Base-by-base conservation (phyloP, 2,113 vertebrate genomes). In the Ceyx cyanopectus region DNA sequence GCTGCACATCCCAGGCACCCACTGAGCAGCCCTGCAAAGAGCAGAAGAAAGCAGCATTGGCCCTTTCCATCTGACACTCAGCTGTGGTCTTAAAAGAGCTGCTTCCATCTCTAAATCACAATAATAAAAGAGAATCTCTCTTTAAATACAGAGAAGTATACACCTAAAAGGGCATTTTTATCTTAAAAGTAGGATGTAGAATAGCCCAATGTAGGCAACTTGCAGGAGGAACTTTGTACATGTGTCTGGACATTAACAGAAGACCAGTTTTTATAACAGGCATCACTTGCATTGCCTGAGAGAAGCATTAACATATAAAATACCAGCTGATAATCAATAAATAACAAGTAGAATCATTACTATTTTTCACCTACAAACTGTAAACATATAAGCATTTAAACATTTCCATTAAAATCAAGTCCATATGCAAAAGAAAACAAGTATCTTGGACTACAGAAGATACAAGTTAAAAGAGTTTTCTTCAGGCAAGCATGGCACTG, bases 1-100 rank as follows among this genome's bases (percentile, higher is more conserved):
- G 48, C 53, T 2, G 0, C 66, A 12, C 8, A 2, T 4, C 54
- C 57, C 65, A 0, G 0, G 54, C 46, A 81, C 4, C 4, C n/a
- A 21, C 41, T 1, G 7, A n/a, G 34, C 67, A 40, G 4, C 37
- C 1, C 0, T 1, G 45, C n/a, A 29, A 22, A 16, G 20, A 30
- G 40, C 37, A 48, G 48, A 26, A 15, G 40, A 53, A 40, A 72
- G 56, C 56, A 54, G 37, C 56, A 34, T 1, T 7, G 27, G 5
- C 30, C 50, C 77, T 40, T n/a, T 54, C 8, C n/a, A 56, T 7
- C 43, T 43, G n/a, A 53, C 48, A 58, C 5, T 8, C 4, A 85
- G 27, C 30, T 34, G 9, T 0, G 1, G 12, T 45, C 45, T 43
- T 19, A 14, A 41, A 73, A 75, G 11, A 66, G 3, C 19, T 12